Conservation (phyloP, 2,113 vertebrate species). For the Chamaea fasciata region DNA sequence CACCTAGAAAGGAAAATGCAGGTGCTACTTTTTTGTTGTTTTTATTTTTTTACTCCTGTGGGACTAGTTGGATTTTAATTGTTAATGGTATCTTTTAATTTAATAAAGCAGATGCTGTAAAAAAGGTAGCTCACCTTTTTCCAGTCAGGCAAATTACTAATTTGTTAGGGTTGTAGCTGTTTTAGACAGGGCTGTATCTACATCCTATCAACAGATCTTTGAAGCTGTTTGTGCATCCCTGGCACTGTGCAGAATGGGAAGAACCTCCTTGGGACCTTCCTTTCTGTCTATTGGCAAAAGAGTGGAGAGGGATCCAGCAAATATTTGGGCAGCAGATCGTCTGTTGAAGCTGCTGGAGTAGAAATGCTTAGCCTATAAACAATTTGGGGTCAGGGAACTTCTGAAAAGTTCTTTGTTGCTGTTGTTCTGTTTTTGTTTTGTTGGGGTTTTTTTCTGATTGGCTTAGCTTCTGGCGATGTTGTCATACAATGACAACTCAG, state of each 20-base stretch:
- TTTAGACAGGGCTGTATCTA: not conserved
- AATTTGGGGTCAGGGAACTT: not conserved
- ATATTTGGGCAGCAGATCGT: not conserved
- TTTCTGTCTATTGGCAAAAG: not conserved
- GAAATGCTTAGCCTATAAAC: not conserved
- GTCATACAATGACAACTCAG: not conserved
- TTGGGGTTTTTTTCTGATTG: not conserved
- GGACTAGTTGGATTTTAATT: not conserved
- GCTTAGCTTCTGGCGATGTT: not conserved
- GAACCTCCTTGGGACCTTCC: not conserved
- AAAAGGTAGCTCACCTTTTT: not conserved
- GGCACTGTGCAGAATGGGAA: not conserved
- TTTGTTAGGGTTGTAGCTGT: not conserved
- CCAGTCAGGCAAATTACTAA: not conserved
- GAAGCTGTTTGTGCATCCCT: not conserved
- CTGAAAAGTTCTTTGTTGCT: constrained; percentile 12
- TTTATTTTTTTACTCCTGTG: not conserved
- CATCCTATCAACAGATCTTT: not conserved
- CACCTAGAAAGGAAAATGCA: not conserved
- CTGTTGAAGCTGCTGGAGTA: not conserved
- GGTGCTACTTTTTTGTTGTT: not conserved
- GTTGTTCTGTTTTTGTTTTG: not conserved
- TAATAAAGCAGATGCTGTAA: not conserved
- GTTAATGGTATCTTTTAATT: not conserved
- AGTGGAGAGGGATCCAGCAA: not conserved